Percentiles rank a stretch among this genome's conserved stretches.
These are phyloP conservation scores for Ooceraea biroi DNA, from an alignment of 1,140 invertebrate genomes.

Conservation along the genomic window DNA sequence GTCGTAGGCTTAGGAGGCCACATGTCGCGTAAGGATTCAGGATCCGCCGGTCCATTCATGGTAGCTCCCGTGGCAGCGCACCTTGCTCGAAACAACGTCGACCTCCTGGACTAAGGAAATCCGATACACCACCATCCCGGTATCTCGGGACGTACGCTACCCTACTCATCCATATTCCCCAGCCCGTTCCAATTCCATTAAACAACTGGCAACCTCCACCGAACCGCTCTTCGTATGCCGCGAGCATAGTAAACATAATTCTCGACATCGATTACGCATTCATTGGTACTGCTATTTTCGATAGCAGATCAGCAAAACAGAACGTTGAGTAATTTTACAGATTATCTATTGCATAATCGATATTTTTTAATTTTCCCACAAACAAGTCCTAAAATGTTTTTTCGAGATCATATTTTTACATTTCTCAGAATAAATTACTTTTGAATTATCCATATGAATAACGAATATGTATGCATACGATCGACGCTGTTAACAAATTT, in stretches of 20 bases:
- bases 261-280: background rate
- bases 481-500: too few relatives aligned
- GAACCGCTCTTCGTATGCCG: background rate
- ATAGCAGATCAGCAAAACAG: background rate
- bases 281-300: background rate
- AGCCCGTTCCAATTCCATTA: conserved; percentile 57
- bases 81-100: conserved; percentile 77
- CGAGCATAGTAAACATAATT: background rate
- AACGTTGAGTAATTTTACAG: background rate
- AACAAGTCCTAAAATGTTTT: too few relatives aligned
- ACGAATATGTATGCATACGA: too few relatives aligned
- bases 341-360: background rate
- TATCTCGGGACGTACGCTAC: conserved; percentile 57
- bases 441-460: too few relatives aligned
- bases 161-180: conserved; percentile 62
- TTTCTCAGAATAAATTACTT: too few relatives aligned
- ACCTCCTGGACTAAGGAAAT: conserved; percentile 79
- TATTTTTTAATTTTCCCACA: background rate
- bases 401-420: too few relatives aligned
- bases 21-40: conserved; percentile 80
- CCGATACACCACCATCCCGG: conserved; percentile 70
- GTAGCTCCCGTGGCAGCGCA: conserved; percentile 67
- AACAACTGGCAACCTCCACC: background rate
- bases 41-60: conserved; percentile 77
- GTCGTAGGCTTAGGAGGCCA: conserved; percentile 69